These are phyloP conservation scores for Loris lydekkerianus DNA, from an alignment of 2,797 vertebrate genomes.

Conservation along the genomic window DNA sequence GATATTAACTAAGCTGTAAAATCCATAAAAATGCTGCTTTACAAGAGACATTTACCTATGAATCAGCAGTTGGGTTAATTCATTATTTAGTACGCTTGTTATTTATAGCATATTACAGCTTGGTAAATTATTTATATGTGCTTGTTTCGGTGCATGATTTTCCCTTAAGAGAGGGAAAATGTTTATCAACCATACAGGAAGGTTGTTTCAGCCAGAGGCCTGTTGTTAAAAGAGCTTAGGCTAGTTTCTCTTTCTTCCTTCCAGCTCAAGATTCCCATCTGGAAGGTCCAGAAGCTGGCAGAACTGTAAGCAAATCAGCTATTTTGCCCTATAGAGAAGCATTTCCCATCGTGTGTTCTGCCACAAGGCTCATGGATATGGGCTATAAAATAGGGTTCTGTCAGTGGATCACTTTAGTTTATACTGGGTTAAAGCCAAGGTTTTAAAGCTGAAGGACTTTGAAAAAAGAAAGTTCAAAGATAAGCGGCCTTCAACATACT, in stretches of 20 bases:
- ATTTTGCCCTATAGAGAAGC: not conserved
- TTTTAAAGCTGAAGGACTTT: not conserved
- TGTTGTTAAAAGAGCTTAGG: constrained; percentile 79
- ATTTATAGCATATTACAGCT: constrained; percentile 91
- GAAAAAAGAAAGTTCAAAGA: not conserved
- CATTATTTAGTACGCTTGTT: constrained; percentile 91
- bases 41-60: constrained; percentile 90
- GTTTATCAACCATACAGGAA: constrained; percentile 87
- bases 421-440: constrained; percentile 34
- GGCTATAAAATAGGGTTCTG: not conserved
- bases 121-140: constrained; percentile 91
- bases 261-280: constrained; percentile 34
- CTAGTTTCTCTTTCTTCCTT: constrained; percentile 58
- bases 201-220: constrained; percentile 85
- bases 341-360: not conserved
- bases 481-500: not conserved
- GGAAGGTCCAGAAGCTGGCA: constrained; percentile 24
- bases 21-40: constrained; percentile 89
- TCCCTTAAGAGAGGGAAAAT: constrained; percentile 87
- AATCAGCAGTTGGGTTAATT: constrained; percentile 91
- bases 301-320: constrained; percentile 55
- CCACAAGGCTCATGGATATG: not conserved
- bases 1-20: constrained; percentile 88
- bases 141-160: constrained; percentile 87
- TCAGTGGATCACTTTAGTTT: constrained; percentile 7